phyloP scores from a whole-genome alignment of 2,113 vertebrate species.

The Noturus placidus region DNA sequence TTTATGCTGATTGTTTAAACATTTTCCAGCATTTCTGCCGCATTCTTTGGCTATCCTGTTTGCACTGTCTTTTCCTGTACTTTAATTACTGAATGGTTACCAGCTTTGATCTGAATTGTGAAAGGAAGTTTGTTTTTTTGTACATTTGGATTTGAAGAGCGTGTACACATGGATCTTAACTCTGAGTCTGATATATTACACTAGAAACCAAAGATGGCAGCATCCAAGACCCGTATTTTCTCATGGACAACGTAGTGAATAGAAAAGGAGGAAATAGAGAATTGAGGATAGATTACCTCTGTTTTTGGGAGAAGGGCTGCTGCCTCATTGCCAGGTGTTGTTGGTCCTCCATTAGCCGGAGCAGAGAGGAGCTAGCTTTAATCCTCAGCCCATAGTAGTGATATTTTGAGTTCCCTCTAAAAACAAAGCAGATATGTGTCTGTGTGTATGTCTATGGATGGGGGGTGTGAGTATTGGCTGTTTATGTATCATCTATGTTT shows the following conservation, averaged over 20 bases:
- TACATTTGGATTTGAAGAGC: neutral
- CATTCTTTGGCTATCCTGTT: neutral
- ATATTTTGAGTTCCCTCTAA: slow-evolving; percentile 91
- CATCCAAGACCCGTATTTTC: neutral
- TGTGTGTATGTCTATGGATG: neutral
- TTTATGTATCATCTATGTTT: neutral
- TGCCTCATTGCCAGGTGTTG: slow-evolving; percentile 93
- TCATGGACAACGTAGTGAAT: neutral
- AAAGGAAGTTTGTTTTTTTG: neutral
- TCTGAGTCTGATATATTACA: neutral
- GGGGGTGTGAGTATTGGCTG: neutral
- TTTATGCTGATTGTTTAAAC: neutral
- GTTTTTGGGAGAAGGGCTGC: slow-evolving; percentile 92
- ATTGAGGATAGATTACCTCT: slow-evolving; percentile 74
- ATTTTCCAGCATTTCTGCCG: neutral
- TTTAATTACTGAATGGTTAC: neutral
- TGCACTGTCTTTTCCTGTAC: neutral
- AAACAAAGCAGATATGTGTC: slow-evolving; percentile 18
- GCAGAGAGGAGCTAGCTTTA: slow-evolving; percentile 87
- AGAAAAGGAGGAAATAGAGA: neutral
- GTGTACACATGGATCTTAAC: neutral
- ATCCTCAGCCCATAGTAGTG: slow-evolving; percentile 93
- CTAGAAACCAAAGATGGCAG: neutral
- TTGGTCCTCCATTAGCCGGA: slow-evolving; percentile 91
- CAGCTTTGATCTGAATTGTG: neutral